Conservation (phyloP, 2,888 invertebrate species). For the Shargacucullia verbasci region DNA sequence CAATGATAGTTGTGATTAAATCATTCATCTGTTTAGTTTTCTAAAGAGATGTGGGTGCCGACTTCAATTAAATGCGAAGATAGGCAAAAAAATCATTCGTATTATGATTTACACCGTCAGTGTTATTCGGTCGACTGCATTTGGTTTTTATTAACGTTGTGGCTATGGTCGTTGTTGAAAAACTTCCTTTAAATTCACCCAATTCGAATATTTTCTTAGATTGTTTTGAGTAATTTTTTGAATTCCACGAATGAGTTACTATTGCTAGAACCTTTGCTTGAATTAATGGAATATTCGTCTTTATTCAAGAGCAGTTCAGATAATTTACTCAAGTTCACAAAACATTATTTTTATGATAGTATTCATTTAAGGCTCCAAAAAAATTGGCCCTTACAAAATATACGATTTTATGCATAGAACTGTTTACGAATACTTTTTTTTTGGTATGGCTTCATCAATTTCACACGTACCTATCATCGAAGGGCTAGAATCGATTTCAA, state of each 20-base stretch:
- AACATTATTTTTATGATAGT: too few relatives aligned
- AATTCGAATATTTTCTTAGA: constrained; percentile 61
- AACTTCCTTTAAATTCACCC: constrained; percentile 66
- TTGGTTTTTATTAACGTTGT: constrained; percentile 73
- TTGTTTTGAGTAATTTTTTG: constrained; percentile 56
- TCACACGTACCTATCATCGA: constrained; percentile 69
- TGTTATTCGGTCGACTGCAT: constrained; percentile 76
- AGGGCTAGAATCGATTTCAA: constrained; percentile 82
- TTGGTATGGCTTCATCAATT: constrained; percentile 64
- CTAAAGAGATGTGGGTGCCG: constrained; percentile 58
- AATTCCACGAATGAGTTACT: constrained; percentile 50
- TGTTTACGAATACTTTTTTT: constrained; percentile 57
- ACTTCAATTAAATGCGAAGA: constrained; percentile 72
- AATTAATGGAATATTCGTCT: background rate
- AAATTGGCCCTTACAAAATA: constrained; percentile 18
- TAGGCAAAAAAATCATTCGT: constrained; percentile 74
- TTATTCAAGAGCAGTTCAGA: background rate
- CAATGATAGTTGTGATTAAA: constrained; percentile 32
- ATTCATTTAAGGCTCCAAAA: too few relatives aligned
- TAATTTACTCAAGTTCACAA: too few relatives aligned
- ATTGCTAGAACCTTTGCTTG: constrained; percentile 19
- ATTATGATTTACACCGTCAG: constrained; percentile 75
- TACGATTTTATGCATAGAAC: constrained; percentile 28
- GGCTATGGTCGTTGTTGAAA: constrained; percentile 66
- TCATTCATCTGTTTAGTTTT: constrained; percentile 57